Evolutionary conservation across 2,797 vertebrate species (phyloP).

Genomic region (Loris lydekkerianus): DNA sequence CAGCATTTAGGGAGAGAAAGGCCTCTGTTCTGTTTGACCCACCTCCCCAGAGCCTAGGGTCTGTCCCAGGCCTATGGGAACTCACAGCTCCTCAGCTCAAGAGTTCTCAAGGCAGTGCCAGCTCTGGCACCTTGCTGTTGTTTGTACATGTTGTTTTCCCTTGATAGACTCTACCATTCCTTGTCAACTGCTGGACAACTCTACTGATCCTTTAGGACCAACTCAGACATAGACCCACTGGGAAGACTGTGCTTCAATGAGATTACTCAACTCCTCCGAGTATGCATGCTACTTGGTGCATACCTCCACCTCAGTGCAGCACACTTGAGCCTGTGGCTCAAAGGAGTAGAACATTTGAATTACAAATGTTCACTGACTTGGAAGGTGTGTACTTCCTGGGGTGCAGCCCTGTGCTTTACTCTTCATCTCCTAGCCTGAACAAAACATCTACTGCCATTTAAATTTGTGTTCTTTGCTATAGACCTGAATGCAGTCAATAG

Average conservation of each 20-base stretch:
- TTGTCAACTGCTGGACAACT: background rate
- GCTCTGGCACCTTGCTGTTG: accelerated
- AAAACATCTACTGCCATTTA: background rate
- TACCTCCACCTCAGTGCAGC: background rate
- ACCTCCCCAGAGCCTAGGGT: background rate
- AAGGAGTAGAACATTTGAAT: too few species aligned
- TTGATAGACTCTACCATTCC: background rate
- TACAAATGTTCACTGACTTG: background rate
- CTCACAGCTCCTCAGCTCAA: background rate
- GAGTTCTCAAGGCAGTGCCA: accelerated
- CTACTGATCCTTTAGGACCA: background rate
- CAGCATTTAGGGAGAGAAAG: too few species aligned
- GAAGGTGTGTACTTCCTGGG: accelerated
- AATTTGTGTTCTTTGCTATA: background rate
- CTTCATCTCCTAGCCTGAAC: background rate
- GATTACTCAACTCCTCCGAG: background rate
- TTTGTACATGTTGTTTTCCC: background rate
- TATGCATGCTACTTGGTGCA: accelerated
- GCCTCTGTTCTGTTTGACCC: background rate
- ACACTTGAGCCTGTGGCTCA: too few species aligned
- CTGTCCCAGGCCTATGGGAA: accelerated
- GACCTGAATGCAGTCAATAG: background rate
- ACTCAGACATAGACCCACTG: background rate
- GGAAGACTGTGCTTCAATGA: background rate
- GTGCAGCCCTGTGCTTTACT: background rate